Conservation (phyloP, 1,140 invertebrate genomes). For the Drosophila parvula region DNA sequence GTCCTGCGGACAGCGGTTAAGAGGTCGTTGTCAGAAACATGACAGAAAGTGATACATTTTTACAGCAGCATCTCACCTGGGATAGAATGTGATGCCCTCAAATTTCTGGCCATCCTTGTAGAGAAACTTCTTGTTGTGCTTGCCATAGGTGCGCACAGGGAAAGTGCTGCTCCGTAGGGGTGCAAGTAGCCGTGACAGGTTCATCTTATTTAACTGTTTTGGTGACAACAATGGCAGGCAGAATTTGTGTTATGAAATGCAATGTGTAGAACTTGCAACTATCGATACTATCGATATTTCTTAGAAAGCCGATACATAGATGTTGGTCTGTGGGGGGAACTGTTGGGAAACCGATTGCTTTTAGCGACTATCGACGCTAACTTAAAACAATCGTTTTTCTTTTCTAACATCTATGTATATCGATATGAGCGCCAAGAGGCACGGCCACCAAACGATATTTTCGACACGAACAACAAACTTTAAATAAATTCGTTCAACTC, state of each 20-base stretch:
- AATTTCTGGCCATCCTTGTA: conserved; percentile 84
- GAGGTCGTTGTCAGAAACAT: neutral
- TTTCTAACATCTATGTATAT: too few species aligned
- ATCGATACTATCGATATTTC: conserved; percentile 5
- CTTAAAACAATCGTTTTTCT: too few species aligned
- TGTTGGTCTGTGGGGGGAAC: too few species aligned
- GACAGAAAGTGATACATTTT: neutral
- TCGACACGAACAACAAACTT: too few species aligned
- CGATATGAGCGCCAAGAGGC: too few species aligned
- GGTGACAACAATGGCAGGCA: neutral
- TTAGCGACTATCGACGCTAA: too few species aligned
- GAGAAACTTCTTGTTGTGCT: conserved; percentile 81
- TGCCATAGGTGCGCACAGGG: conserved; percentile 68
- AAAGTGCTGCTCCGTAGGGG: conserved; percentile 42
- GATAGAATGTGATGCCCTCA: conserved; percentile 85
- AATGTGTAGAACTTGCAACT: conserved; percentile 1
- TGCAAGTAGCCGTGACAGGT: conserved; percentile 36
- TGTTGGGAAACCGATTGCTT: too few species aligned
- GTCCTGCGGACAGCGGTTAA: conserved; percentile 84
- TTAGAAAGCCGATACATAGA: neutral
- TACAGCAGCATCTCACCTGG: conserved; percentile 82
- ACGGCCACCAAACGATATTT: too few species aligned
- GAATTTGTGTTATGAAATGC: conserved; percentile 61
- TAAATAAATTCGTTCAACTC: too few species aligned
- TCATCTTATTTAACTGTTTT: conserved; percentile 60